These are phyloP conservation scores for Drosophila paramelanica DNA, from an alignment of 2,888 invertebrate genomes.

Conservation along the genomic window DNA sequence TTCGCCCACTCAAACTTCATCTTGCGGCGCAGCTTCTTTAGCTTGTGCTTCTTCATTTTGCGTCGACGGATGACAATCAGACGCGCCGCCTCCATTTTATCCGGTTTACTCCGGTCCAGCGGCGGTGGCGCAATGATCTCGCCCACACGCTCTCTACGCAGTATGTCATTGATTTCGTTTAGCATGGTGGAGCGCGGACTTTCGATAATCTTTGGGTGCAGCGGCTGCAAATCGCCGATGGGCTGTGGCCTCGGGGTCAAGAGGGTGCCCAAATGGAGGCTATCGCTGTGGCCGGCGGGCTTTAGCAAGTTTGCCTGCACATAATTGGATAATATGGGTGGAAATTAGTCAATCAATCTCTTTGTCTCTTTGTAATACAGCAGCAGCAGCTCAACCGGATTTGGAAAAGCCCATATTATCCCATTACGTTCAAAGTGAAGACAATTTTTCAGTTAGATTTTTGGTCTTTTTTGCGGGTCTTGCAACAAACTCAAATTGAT, in stretches of 20 bases:
- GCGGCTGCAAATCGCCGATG: constrained; percentile 71
- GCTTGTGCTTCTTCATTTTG: constrained; percentile 95
- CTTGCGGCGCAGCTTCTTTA: constrained; percentile 91
- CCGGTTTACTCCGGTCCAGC: constrained; percentile 74
- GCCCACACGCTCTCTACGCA: constrained; percentile 63
- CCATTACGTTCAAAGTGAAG: constrained; percentile 69
- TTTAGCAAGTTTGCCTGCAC: constrained; percentile 73
- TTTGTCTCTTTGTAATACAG: constrained; percentile 39
- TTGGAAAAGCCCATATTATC: constrained; percentile 83
- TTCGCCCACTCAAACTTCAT: constrained; percentile 92
- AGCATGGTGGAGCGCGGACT: constrained; percentile 73
- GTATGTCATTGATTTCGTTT: constrained; percentile 80
- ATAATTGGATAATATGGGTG: constrained; percentile 84
- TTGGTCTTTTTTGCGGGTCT: constrained; percentile 6
- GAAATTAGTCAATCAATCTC: constrained; percentile 62
- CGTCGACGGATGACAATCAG: constrained; percentile 91
- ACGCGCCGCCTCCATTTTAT: constrained; percentile 90
- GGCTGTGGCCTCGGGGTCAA: constrained; percentile 32
- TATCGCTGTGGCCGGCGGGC: constrained; percentile 27
- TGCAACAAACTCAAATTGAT: constrained; percentile 67
- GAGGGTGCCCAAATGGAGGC: constrained; percentile 12
- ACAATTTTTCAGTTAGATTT: constrained; percentile 7
- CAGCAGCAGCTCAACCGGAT: constrained; percentile 60
- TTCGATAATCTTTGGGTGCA: constrained; percentile 66
- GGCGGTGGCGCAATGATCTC: constrained; percentile 69